A percentile compares a stretch with the other conserved stretches of the same genome.
Conservation (phyloP, 2,797 vertebrate genomes). For the Lagorchestes hirsutus region DNA sequence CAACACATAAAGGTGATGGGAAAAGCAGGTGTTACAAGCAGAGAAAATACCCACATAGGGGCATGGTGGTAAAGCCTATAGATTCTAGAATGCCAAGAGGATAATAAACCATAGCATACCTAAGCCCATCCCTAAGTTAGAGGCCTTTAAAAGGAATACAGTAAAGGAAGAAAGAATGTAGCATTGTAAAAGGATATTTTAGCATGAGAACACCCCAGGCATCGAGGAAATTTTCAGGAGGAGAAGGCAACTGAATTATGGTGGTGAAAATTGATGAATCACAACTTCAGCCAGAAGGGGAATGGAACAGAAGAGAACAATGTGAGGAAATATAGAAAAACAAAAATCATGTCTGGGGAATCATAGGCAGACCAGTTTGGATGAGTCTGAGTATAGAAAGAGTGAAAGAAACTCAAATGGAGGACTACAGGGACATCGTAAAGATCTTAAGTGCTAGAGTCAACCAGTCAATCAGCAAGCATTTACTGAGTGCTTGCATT, state of each 20-base stretch:
- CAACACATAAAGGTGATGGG: not conserved
- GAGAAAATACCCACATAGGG: not conserved
- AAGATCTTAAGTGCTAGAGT: not conserved
- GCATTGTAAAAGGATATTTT: not conserved
- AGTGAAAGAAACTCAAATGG: not conserved
- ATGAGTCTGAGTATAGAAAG: not conserved
- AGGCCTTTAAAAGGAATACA: not conserved
- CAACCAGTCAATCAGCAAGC: not conserved
- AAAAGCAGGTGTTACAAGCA: not conserved
- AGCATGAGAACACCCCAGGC: not conserved
- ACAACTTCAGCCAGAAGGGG: not conserved
- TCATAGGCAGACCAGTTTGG: not conserved
- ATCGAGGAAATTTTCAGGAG: not conserved
- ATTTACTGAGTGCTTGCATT: not conserved
- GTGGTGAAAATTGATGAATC: not conserved
- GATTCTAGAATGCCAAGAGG: not conserved
- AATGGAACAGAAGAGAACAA: not conserved
- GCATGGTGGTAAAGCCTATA: not conserved
- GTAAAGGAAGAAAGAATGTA: not conserved
- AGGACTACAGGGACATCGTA: not conserved
- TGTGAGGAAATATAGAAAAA: not conserved
- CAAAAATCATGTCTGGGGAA: not conserved
- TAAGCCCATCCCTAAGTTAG: not conserved
- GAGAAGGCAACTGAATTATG: not conserved
- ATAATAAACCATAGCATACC: not conserved